Base-by-base conservation (phyloP, 2,113 vertebrate genomes). In the Prietella phreatophila region DNA sequence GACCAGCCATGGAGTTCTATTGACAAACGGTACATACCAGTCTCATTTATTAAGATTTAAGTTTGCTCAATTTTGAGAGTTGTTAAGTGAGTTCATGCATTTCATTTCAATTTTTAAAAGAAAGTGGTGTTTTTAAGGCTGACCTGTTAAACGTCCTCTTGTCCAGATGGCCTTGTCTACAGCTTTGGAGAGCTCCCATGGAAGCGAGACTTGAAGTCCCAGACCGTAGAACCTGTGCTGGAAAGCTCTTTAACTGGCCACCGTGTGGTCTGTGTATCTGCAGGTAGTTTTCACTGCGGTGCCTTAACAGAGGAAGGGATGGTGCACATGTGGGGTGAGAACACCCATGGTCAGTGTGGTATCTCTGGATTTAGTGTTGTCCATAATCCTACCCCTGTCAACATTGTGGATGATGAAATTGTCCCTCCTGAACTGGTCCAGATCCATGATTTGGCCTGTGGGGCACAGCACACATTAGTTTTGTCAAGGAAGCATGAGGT, bases 241-340 rank as follows among this genome's bases (percentile, higher is more conserved):
- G 98, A 99, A 93, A 94, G 90, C 50, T 92, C 94, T 78, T 93
- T 99, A 88, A 90, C 89, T 61, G 96, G 95, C 4, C 96, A 93
- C 73, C 91, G 20, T 1, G 93, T 98, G 67, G 94, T 97, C 69
- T 94, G 92, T 0, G 97, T 99, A 91, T 96, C 97, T 14, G 95
- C 98, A 0, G 98, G 98, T 11, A 97, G 96, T 91, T 98, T 97
- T 93, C 98, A 99, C 89, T 97, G 93, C 0, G 98, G 97, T 79
- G 98, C 96, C 0, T 93, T 99, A 89, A 97, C 95, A 2, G 96
- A 97, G 58, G 94, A 95, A 30, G 98, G 98, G 0, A 89, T 86
- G 0, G 93, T 96, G 22, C 97, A 96, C 93, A 99, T 98, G 97
- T 99, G 98, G 98, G 98, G 98, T 4, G 95, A 96, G 91, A 99